A percentile compares a stretch with the other conserved stretches of the same genome.
Evolutionary conservation across 2,113 vertebrate genomes (phyloP).

Genomic region (Craseonycteris thonglongyai): DNA sequence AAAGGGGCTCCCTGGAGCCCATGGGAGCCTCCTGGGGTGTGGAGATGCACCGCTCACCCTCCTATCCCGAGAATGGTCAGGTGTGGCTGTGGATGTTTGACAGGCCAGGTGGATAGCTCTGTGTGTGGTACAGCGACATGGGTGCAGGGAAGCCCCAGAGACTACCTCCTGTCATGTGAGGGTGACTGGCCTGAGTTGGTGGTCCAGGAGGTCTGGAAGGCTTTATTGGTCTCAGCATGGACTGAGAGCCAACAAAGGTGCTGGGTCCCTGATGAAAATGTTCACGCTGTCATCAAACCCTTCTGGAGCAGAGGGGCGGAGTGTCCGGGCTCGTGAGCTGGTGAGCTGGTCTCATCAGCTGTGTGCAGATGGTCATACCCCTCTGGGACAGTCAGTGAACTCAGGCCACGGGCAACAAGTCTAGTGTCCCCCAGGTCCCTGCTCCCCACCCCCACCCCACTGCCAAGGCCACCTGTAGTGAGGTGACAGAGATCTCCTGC

Average conservation of each 20-base stretch:
- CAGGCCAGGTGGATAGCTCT: accelerated
- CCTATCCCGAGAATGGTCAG: accelerated
- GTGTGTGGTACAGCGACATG: accelerated
- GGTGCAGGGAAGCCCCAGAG: background rate
- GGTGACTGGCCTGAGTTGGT: background rate
- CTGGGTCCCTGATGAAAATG: background rate
- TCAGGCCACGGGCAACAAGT: background rate
- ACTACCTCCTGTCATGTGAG: background rate
- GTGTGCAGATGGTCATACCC: background rate
- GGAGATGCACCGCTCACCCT: accelerated
- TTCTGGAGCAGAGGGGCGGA: background rate
- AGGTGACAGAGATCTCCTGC: background rate
- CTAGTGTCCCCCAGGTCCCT: background rate
- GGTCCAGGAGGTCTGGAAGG: background rate
- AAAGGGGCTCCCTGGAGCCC: background rate
- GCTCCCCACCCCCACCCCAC: no score
- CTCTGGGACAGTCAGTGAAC: background rate
- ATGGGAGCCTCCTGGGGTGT: background rate
- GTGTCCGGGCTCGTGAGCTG: accelerated
- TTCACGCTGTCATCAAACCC: background rate
- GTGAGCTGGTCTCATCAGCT: background rate
- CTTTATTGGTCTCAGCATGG: accelerated
- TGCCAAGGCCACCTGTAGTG: constrained; percentile 1
- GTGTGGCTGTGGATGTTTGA: accelerated
- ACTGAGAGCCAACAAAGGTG: background rate